Conservation (phyloP, 2,797 vertebrate genomes). For the Tinamus major region DNA sequence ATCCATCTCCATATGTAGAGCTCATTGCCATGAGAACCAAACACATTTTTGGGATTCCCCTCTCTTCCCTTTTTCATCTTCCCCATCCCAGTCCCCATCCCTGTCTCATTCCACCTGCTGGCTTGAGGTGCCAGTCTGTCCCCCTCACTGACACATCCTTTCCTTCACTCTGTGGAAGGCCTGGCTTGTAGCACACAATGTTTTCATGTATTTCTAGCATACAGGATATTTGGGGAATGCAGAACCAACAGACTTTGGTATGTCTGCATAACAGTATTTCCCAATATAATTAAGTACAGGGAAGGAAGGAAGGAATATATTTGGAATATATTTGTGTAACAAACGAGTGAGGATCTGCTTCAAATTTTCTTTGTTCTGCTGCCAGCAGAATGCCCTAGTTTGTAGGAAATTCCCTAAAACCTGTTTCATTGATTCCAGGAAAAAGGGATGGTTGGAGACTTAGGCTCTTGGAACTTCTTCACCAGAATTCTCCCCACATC, state of each 20-base stretch:
- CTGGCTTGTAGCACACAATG: not conserved
- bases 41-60: not conserved
- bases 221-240: not conserved
- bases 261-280: not conserved
- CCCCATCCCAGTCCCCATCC: no score
- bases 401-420: not conserved
- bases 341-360: not conserved
- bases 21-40: not conserved
- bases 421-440: not conserved
- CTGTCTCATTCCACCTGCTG: not conserved
- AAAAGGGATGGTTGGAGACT: not conserved
- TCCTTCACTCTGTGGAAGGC: not conserved
- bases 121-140: not conserved
- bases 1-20: not conserved
- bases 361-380: not conserved
- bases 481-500: not conserved
- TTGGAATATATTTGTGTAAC: no score
- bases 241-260: not conserved
- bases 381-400: not conserved
- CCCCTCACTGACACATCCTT: not conserved
- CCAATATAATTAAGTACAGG: constrained; percentile 4
- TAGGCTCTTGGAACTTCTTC: not conserved
- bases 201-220: not conserved
- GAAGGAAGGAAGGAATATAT: not conserved
- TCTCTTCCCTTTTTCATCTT: no score